phyloP scores from a whole-genome alignment of 2,113 vertebrate genomes.

The Pterocles burchelli region DNA sequence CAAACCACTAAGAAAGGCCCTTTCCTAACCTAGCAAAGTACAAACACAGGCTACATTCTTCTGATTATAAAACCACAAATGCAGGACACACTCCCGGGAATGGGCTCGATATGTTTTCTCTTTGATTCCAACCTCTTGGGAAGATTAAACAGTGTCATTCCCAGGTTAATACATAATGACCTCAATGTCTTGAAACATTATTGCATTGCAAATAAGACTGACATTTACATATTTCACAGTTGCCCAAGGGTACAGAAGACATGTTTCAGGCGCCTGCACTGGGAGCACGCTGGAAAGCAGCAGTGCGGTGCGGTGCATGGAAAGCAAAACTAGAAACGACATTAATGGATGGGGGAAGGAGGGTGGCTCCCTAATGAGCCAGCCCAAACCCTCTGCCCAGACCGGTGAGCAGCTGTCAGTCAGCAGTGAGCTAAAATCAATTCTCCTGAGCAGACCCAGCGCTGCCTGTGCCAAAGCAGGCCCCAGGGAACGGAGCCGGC shows the following conservation, averaged over 20 bases:
- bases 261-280: background rate
- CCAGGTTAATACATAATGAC: slow-evolving; percentile 64
- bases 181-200: slow-evolving; percentile 44
- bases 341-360: background rate
- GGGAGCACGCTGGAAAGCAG: background rate
- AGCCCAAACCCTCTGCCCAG: background rate
- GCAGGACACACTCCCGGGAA: slow-evolving; percentile 54
- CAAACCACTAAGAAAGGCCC: slow-evolving; percentile 3
- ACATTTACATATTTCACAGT: slow-evolving; percentile 48
- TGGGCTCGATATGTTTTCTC: background rate
- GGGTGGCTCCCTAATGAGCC: background rate
- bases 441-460: background rate
- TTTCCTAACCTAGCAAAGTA: slow-evolving; percentile 7
- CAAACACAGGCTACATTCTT: slow-evolving; percentile 52
- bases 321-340: background rate
- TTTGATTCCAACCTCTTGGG: slow-evolving; percentile 63
- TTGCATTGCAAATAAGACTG: slow-evolving; percentile 57
- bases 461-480: background rate
- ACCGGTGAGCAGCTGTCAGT: background rate
- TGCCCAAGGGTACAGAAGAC: slow-evolving; percentile 31
- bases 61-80: slow-evolving; percentile 4
- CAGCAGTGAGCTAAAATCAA: background rate
- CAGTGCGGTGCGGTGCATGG: background rate
- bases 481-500: background rate
- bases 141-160: slow-evolving; percentile 70